phyloP scores from a whole-genome alignment of 2,888 invertebrate species.

The Tridacna crocea region DNA sequence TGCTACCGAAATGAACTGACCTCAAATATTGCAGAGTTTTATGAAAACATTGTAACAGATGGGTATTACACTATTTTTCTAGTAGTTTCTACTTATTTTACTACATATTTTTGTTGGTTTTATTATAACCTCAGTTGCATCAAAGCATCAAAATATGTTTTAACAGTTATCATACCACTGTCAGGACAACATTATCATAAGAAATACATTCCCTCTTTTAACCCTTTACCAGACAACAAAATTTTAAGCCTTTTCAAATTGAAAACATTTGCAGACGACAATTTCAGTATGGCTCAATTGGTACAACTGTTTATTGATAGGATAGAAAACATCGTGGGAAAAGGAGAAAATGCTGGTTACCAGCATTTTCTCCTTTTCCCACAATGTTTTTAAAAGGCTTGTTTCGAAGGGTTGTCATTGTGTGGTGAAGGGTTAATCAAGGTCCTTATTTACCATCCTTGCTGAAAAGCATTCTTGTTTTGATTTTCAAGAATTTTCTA shows the following conservation, averaged over 20 bases:
- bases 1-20: constrained; percentile 5
- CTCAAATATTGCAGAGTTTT: constrained; percentile 34
- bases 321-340: neutral
- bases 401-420: neutral
- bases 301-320: neutral
- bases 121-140: no score
- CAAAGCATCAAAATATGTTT: no score
- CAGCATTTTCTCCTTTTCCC: neutral
- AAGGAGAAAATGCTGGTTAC: neutral
- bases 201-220: neutral
- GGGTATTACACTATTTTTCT: no score
- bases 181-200: no score
- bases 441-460: no score
- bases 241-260: neutral
- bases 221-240: neutral
- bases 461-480: no score
- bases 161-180: no score
- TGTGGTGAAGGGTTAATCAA: neutral
- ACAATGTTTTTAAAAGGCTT: neutral
- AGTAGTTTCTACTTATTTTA: no score
- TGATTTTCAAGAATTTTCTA: no score
- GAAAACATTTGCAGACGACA: neutral
- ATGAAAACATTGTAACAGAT: no score
- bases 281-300: neutral
- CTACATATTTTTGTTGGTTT: no score